Evolutionary conservation across 1,140 invertebrate genomes (phyloP), one percentile per base, ranked within the genome.

Genomic region (Hyles vespertilio): DNA sequence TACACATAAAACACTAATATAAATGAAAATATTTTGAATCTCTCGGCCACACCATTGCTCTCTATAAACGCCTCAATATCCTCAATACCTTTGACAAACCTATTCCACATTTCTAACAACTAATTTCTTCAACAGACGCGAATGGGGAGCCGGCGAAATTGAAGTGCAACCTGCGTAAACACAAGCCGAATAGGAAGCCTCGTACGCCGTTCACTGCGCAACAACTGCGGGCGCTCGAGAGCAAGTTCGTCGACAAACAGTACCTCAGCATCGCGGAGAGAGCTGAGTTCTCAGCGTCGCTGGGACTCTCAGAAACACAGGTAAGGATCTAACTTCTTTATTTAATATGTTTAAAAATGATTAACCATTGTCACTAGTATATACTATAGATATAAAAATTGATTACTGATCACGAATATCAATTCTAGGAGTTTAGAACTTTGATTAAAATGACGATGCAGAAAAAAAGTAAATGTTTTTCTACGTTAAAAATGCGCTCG

Each of bases 131-230:
- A 90, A 48, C 91, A 94, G 93, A 93, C 69, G 82, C 84, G 11
- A 93, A 93, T 69, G 93, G 93, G 3, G 95, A 96, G 70, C 92
- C 93, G 7, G 93, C 94, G 1, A 95, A 96, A 84, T 90, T 96
- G 51, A 98, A 98, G 87, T 99, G 97, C 89, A 97, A 98, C 81
- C 91, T 98, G 54, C 90, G 97, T 63, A 98, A 98, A 75, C 91
- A 92, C 91, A 99, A 99, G 79, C 97, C 97, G 32, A 99, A 99
- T 89, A 91, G 98, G 59, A 99, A 99, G 88, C 98, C 98, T 1
- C 91, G 98, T 53, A 99, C 98, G 0, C 98, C 98, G 1, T 99
- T 99, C 91, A 99, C 97, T 6, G 98, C 97, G 3, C 96, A 98
- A 80, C 98, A 99, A 82, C 90, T 99, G 36, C 86, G 98, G 34